phyloP scores from a whole-genome alignment of 2,888 invertebrate genomes.

The Oscheius sp. region DNA sequence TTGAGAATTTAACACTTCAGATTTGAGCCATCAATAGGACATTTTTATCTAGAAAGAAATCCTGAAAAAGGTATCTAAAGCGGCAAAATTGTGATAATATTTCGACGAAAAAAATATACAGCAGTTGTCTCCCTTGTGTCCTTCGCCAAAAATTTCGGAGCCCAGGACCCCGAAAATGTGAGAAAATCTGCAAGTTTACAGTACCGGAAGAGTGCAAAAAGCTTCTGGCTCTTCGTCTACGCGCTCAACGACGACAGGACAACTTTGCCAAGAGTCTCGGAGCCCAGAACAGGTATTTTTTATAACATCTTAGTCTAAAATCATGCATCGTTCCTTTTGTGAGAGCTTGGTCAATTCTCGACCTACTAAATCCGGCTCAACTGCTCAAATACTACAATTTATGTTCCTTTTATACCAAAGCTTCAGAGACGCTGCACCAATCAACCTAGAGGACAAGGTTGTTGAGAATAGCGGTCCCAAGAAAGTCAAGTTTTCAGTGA shows the following conservation, averaged over 20 bases:
- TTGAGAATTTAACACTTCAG: too few species aligned
- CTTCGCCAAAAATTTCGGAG: too few species aligned
- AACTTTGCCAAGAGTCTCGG: slow-evolving; percentile 16
- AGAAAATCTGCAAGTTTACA: slow-evolving; percentile 21
- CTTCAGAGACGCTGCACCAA: neutral
- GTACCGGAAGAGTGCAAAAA: slow-evolving; percentile 54
- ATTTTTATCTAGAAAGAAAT: too few species aligned
- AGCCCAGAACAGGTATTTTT: slow-evolving; percentile 5
- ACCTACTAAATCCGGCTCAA: neutral
- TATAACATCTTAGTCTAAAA: neutral
- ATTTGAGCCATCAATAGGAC: too few species aligned
- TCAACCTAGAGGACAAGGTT: neutral
- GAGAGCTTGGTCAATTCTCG: too few species aligned
- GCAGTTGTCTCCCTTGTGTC: too few species aligned
- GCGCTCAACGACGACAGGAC: neutral
- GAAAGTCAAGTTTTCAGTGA: neutral
- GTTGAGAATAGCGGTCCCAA: neutral
- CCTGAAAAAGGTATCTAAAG: too few species aligned
- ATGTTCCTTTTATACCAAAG: neutral
- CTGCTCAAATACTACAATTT: neutral
- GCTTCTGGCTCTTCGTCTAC: slow-evolving; percentile 6
- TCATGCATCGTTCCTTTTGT: too few species aligned
- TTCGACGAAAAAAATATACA: too few species aligned
- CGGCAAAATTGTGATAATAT: too few species aligned
- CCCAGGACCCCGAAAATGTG: too few species aligned